These are phyloP conservation scores for Ennomos erosarius DNA, from an alignment of 2,888 invertebrate species.

Conservation along the genomic window DNA sequence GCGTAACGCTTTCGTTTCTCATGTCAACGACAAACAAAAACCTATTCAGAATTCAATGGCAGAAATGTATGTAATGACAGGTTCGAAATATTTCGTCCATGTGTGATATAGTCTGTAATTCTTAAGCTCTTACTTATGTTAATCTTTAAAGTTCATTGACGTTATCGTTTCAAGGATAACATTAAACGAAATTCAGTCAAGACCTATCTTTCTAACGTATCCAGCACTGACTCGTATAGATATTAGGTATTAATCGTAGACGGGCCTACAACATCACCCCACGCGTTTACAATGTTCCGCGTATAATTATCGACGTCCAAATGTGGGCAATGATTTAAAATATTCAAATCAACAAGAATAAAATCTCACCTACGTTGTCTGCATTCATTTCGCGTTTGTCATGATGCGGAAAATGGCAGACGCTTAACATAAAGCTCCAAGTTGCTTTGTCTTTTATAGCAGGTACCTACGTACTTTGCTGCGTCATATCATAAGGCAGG, in stretches of 20 bases:
- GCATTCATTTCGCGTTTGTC: slow-evolving; percentile 20
- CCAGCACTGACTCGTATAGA: slow-evolving; percentile 22
- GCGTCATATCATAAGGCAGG: slow-evolving; percentile 65
- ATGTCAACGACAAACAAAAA: slow-evolving; percentile 11
- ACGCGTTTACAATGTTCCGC: slow-evolving; percentile 58
- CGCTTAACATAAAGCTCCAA: slow-evolving; percentile 40
- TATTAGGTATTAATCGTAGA: too few species aligned
- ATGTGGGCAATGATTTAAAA: too few species aligned
- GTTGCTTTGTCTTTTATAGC: slow-evolving; percentile 32
- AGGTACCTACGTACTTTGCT: slow-evolving; percentile 32
- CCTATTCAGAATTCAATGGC: slow-evolving; percentile 3
- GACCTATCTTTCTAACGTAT: slow-evolving; percentile 32
- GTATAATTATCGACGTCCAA: slow-evolving; percentile 47
- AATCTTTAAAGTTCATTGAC: slow-evolving; percentile 22
- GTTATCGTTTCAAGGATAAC: slow-evolving; percentile 21
- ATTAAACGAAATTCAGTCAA: slow-evolving; percentile 7
- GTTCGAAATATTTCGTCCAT: too few species aligned
- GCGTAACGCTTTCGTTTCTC: slow-evolving; percentile 35
- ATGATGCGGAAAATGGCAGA: slow-evolving; percentile 49
- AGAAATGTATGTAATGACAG: too few species aligned
- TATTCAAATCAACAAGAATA: slow-evolving; percentile 12
- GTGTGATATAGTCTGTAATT: too few species aligned
- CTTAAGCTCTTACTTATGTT: background rate
- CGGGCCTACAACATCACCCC: slow-evolving; percentile 50
- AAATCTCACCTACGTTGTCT: slow-evolving; percentile 7